phyloP scores from a whole-genome alignment of 2,113 vertebrate genomes.

The Trematocara zebra region DNA sequence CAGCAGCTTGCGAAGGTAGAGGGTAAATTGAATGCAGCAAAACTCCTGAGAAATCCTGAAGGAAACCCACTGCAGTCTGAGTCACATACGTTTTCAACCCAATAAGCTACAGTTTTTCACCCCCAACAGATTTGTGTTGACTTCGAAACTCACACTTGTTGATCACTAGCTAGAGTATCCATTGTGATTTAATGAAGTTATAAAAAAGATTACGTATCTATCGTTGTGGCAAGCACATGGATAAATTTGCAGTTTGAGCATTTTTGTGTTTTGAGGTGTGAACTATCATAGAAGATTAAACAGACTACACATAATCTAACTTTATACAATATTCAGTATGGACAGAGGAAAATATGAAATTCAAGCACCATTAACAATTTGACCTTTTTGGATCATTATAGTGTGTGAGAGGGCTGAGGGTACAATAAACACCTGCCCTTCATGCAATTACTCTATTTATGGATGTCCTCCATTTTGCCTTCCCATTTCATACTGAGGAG shows the following conservation, averaged over 20 bases:
- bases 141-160: neutral
- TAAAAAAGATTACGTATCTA: neutral
- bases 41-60: neutral
- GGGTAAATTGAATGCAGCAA: neutral
- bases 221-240: neutral
- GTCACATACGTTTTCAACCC: neutral
- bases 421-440: slow-evolving; percentile 51
- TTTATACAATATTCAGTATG: neutral
- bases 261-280: neutral
- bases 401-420: slow-evolving; percentile 1
- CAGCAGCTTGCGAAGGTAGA: neutral
- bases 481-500: slow-evolving; percentile 38
- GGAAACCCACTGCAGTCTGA: neutral
- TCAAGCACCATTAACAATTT: neutral
- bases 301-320: neutral
- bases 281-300: neutral
- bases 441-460: slow-evolving; percentile 54
- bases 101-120: neutral
- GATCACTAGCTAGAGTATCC: neutral
- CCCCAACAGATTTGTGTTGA: neutral
- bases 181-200: neutral
- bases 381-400: slow-evolving; percentile 25
- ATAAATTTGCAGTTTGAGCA: neutral
- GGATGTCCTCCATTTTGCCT: slow-evolving; percentile 35
- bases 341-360: slow-evolving; percentile 11